Evolutionary conservation across 2,888 invertebrate genomes (phyloP), one percentile per base, ranked within the genome.

Genomic region (Uropetala carovei): DNA sequence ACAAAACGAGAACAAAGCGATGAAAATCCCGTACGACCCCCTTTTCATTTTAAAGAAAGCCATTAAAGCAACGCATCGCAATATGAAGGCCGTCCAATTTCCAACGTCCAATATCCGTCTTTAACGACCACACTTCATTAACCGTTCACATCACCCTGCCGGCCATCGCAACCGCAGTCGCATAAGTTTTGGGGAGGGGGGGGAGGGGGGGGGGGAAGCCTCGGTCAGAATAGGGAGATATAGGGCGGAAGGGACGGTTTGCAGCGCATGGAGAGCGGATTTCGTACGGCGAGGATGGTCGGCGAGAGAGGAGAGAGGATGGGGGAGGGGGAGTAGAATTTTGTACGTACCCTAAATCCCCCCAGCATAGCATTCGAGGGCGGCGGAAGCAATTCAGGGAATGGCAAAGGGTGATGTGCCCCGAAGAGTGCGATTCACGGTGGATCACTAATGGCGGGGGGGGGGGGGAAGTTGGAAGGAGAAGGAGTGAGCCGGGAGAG

Each of bases 41-140:
- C 75, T 27, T 18, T 27, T 22, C 75, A 22, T 11, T 18, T 27
- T 68, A 68, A 22, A 68, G 27, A 13, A 27, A 75, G 27, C 27
- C 75, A 22, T 18, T 75, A 22, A 75, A 14, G 11, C 75, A 14
- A 75, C 75, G 75, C 13, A 75, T 75, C 75, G 75, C 75, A 75
- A 27, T 75, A 75, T 43, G 43, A 43, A 43, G 43, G 43, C 43
- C 43, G 43, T 43, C 43, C 43, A 1, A 43, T 43, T 43, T 43
- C 43, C 43, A 75, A 75, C 22, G 75, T 75, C 75, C 75, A 75
- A 75, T 75, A 27, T 22, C 22, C 8, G 75, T 13, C 75, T 27
- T 43, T 22, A 75, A 75, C 75, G 75, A 75, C 75, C 75, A 27
- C 75, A 27, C 75, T 75, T 75, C 75, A 75, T 75, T 75, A 75